These are phyloP conservation scores for Archaeoteleia sp. DNA, from an alignment of 2,888 invertebrate species.

Conservation along the genomic window DNA sequence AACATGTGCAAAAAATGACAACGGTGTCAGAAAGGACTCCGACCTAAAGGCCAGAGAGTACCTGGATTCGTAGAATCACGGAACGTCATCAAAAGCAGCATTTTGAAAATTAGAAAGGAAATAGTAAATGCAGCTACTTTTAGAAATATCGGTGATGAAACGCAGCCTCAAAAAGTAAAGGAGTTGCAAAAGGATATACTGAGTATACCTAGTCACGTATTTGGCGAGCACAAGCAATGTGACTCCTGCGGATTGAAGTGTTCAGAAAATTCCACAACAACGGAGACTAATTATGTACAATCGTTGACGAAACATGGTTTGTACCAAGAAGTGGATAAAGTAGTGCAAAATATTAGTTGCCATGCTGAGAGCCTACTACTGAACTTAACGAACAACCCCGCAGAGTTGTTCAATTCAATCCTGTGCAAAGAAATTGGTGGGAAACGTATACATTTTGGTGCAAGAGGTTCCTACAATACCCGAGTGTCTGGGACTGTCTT, in stretches of 20 bases:
- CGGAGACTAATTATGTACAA: not conserved
- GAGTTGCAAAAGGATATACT: slow-evolving; percentile 23
- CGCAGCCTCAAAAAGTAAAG: not conserved
- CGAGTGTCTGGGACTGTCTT: slow-evolving; percentile 7
- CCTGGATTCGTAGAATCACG: too few species aligned
- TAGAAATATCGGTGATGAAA: not conserved
- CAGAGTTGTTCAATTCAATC: too few species aligned
- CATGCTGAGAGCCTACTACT: slow-evolving; percentile 21
- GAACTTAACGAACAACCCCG: too few species aligned
- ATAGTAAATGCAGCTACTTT: not conserved
- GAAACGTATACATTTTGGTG: slow-evolving; percentile 24
- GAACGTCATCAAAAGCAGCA: not conserved
- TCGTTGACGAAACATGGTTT: not conserved
- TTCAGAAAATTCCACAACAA: not conserved
- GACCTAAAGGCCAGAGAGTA: not conserved
- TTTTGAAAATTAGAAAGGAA: slow-evolving; percentile 1
- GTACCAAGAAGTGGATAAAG: too few species aligned
- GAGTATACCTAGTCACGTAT: slow-evolving; percentile 29
- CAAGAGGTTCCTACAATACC: slow-evolving; percentile 9
- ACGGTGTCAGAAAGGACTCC: too few species aligned
- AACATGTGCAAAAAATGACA: too few species aligned
- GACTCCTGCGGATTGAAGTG: slow-evolving; percentile 3
- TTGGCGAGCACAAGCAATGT: too few species aligned
- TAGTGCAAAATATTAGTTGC: slow-evolving; percentile 7
- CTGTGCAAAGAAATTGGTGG: slow-evolving; percentile 32